Evolutionary conservation across 2,888 invertebrate genomes (phyloP).

Genomic region (Drosophila mimica): DNA sequence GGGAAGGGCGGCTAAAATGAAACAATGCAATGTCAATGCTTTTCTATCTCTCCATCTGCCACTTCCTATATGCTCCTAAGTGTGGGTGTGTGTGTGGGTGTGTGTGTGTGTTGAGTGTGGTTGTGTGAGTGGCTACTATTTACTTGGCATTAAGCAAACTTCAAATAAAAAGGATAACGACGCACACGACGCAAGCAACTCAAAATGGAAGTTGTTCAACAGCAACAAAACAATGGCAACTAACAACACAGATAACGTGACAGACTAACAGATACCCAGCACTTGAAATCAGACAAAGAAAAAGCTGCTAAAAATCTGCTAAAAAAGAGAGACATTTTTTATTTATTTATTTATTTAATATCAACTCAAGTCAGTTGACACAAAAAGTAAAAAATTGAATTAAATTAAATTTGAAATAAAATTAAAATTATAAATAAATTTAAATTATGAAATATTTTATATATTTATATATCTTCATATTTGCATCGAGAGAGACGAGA

Average conservation of each 20-base stretch:
- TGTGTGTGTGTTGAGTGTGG: slow-evolving; percentile 13
- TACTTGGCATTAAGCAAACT: slow-evolving; percentile 78
- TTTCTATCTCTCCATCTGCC: slow-evolving; percentile 31
- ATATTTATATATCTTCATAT: background rate
- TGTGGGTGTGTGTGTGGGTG: slow-evolving; percentile 3
- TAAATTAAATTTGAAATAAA: too few relatives aligned
- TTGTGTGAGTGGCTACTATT: slow-evolving; percentile 59
- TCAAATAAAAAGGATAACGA: slow-evolving; percentile 82
- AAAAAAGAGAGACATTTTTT: too few relatives aligned
- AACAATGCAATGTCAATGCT: slow-evolving; percentile 53
- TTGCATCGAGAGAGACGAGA: background rate
- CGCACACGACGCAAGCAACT: slow-evolving; percentile 74
- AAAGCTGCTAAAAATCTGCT: background rate
- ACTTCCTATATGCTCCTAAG: slow-evolving; percentile 1
- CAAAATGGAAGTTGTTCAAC: slow-evolving; percentile 66
- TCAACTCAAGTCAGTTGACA: too few relatives aligned
- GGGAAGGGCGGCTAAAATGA: slow-evolving; percentile 20
- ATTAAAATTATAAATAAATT: too few relatives aligned
- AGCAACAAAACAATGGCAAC: slow-evolving; percentile 31
- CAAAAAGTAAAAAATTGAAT: too few relatives aligned
- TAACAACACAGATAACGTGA: background rate
- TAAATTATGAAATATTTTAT: too few relatives aligned
- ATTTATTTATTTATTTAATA: too few relatives aligned
- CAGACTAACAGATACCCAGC: slow-evolving; percentile 14
- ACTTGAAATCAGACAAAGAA: background rate